These are phyloP conservation scores for Apamea sordens DNA, from an alignment of 2,888 invertebrate species.

Conservation along the genomic window DNA sequence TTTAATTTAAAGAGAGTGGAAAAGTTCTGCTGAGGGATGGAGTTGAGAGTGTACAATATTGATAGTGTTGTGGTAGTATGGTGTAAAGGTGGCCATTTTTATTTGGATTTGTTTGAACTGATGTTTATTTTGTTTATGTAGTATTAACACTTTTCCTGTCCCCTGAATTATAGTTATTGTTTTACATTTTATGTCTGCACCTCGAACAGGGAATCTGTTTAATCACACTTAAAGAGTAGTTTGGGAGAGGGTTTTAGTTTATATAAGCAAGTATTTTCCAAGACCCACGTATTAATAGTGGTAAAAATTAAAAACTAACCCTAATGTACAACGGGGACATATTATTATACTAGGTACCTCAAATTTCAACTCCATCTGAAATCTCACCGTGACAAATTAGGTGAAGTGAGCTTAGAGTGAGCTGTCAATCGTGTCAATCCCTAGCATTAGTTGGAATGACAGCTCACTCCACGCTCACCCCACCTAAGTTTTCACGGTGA, in stretches of 20 bases:
- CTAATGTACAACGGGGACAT: background rate
- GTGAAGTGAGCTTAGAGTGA: too few relatives aligned
- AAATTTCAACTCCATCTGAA: conserved; percentile 24
- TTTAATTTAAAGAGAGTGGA: conserved; percentile 21
- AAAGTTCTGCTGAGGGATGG: background rate
- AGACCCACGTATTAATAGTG: background rate
- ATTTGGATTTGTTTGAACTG: background rate
- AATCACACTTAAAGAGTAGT: background rate
- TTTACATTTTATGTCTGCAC: background rate
- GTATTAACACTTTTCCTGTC: background rate
- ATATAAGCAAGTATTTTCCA: too few relatives aligned
- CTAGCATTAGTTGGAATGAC: too few relatives aligned
- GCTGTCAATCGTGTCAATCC: too few relatives aligned
- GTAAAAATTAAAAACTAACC: background rate
- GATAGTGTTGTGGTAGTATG: background rate
- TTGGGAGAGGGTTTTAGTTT: background rate
- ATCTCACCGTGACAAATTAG: too few relatives aligned
- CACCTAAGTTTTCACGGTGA: too few relatives aligned
- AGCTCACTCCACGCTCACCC: too few relatives aligned
- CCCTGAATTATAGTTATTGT: background rate
- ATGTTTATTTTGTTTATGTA: background rate
- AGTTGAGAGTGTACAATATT: background rate
- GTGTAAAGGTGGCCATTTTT: background rate
- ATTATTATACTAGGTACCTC: background rate
- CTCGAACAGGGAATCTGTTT: background rate